phyloP scores from a whole-genome alignment of 1,140 invertebrate species.

The Mesaphorura yosii region DNA sequence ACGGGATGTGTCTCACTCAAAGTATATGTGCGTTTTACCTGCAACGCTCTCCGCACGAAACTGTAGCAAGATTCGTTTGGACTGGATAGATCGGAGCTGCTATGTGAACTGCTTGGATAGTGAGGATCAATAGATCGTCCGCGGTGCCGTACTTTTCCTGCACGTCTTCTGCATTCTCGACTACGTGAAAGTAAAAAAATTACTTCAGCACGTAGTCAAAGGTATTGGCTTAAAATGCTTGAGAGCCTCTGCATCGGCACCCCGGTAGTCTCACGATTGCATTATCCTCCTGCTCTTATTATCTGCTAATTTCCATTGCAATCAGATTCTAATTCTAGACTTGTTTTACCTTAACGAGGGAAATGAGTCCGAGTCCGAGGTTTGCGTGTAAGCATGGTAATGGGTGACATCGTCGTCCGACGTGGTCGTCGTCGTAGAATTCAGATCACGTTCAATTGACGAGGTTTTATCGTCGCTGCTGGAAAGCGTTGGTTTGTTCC shows the following conservation, averaged over 20 bases:
- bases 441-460: slow-evolving; percentile 49
- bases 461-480: slow-evolving; percentile 46
- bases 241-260: too few relatives aligned
- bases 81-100: slow-evolving; percentile 71
- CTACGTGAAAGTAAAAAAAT: slow-evolving; percentile 1
- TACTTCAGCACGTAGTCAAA: too few relatives aligned
- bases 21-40: slow-evolving; percentile 41
- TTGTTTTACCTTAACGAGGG: slow-evolving; percentile 34
- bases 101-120: slow-evolving; percentile 50
- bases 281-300: too few relatives aligned
- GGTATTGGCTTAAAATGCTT: not conserved
- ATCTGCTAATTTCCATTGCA: too few relatives aligned
- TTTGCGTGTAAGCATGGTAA: slow-evolving; percentile 54
- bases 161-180: slow-evolving; percentile 35
- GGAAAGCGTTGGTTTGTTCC: slow-evolving; percentile 60
- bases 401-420: slow-evolving; percentile 49
- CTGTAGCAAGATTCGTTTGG: slow-evolving; percentile 89
- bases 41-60: slow-evolving; percentile 75
- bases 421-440: slow-evolving; percentile 42
- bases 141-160: slow-evolving; percentile 39
- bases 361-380: slow-evolving; percentile 48
- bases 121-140: slow-evolving; percentile 48
- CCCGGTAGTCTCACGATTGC: too few relatives aligned
- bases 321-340: too few relatives aligned
- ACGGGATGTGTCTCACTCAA: too few relatives aligned